Conservation (phyloP, 2,888 invertebrate species). For the Zeuzera pyrina region DNA sequence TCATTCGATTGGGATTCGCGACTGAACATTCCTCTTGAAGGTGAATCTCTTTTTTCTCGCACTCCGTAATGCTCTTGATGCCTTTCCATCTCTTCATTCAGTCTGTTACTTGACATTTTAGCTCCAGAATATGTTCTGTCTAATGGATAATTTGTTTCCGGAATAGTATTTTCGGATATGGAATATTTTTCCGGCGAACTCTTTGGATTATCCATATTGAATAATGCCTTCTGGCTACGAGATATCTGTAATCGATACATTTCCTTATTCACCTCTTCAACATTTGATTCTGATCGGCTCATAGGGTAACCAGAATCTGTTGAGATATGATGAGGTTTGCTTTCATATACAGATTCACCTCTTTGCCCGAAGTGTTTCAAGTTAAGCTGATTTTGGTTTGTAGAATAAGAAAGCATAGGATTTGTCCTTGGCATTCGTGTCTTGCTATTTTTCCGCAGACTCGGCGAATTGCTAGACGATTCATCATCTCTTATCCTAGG, state of each 20-base stretch:
- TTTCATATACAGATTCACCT: slow-evolving; percentile 59
- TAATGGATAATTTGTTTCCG: slow-evolving; percentile 61
- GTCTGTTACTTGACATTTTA: slow-evolving; percentile 56
- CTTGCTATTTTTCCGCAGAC: slow-evolving; percentile 66
- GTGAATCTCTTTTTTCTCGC: slow-evolving; percentile 48
- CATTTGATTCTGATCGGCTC: slow-evolving; percentile 66
- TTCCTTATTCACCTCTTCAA: slow-evolving; percentile 68
- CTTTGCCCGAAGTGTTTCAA: slow-evolving; percentile 65
- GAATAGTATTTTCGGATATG: slow-evolving; percentile 45
- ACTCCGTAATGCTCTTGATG: slow-evolving; percentile 52
- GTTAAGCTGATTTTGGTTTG: slow-evolving; percentile 59
- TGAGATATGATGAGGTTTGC: slow-evolving; percentile 61
- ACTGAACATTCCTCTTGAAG: slow-evolving; percentile 39
- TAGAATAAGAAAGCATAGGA: slow-evolving; percentile 70
- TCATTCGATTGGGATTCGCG: slow-evolving; percentile 55
- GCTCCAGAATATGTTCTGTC: slow-evolving; percentile 62
- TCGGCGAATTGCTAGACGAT: slow-evolving; percentile 62
- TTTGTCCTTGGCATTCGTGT: slow-evolving; percentile 73
- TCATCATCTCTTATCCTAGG: slow-evolving; percentile 58
- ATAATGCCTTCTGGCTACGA: slow-evolving; percentile 63
- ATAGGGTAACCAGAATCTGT: slow-evolving; percentile 61
- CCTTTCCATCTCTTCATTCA: slow-evolving; percentile 62
- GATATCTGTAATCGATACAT: slow-evolving; percentile 68
- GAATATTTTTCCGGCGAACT: slow-evolving; percentile 53
- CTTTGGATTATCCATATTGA: slow-evolving; percentile 60